phyloP scores from a whole-genome alignment of 2,113 vertebrate species.

The Ivindomyrus marchei region DNA sequence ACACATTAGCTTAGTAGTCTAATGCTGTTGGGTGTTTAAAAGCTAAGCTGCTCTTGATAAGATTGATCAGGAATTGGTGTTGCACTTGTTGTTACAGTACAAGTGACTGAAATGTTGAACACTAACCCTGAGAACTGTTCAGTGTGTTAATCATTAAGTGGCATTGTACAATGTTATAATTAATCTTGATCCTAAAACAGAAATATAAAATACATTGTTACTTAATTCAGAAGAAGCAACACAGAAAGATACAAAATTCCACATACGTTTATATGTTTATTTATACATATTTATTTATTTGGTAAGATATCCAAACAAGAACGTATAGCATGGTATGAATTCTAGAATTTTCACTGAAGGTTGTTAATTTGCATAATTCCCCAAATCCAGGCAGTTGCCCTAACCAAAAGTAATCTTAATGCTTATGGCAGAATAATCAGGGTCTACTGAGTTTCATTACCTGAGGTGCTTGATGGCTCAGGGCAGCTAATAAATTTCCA shows the following conservation, averaged over 20 bases:
- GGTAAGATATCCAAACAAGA: background rate
- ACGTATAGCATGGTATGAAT: background rate
- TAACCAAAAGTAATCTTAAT: background rate
- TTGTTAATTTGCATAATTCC: background rate
- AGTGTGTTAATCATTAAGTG: background rate
- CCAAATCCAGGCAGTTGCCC: background rate
- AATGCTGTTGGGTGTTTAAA: background rate
- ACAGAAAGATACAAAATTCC: background rate
- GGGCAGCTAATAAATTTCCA: background rate
- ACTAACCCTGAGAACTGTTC: background rate
- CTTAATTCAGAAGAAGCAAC: background rate
- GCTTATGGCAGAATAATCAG: background rate
- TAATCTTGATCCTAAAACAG: background rate
- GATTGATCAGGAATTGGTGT: background rate
- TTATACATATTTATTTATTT: background rate
- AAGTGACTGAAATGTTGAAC: background rate
- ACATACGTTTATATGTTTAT: background rate
- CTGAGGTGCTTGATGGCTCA: background rate
- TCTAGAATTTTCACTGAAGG: background rate
- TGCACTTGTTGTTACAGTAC: background rate
- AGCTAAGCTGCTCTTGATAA: background rate
- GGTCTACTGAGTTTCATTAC: background rate
- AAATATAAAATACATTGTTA: background rate
- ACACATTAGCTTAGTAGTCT: background rate
- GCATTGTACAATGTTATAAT: background rate